Evolutionary conservation across 1,140 invertebrate genomes (phyloP).

Genomic region (Trichoplusia ni): DNA sequence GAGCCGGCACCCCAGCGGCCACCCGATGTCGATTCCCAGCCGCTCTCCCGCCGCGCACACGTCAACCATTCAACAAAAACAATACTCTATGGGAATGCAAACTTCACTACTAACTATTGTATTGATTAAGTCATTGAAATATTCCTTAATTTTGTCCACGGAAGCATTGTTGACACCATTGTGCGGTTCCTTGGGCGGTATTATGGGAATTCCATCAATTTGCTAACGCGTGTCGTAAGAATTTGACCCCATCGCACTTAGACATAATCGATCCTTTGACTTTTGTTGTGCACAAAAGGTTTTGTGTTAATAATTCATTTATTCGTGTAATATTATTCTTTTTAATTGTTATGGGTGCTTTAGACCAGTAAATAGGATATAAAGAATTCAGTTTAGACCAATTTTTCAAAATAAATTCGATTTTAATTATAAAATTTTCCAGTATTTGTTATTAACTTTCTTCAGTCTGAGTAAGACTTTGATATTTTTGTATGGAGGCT

Average conservation of each 20-base stretch:
- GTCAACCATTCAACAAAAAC: constrained; percentile 64
- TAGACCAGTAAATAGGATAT: too few species aligned
- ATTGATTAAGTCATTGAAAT: constrained; percentile 78
- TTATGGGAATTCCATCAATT: constrained; percentile 77
- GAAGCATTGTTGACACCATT: constrained; percentile 53
- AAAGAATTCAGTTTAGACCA: too few species aligned
- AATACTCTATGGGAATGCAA: constrained; percentile 74
- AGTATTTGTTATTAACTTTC: too few species aligned
- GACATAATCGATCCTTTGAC: constrained; percentile 62
- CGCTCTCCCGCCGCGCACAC: constrained; percentile 52
- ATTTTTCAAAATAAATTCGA: too few species aligned
- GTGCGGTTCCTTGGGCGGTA: constrained; percentile 62
- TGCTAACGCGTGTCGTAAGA: constrained; percentile 66
- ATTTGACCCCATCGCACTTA: constrained; percentile 57
- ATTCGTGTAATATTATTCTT: constrained; percentile 54
- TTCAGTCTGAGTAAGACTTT: too few species aligned
- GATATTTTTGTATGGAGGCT: too few species aligned
- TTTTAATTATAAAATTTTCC: neutral
- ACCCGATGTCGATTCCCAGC: constrained; percentile 71
- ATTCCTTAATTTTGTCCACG: constrained; percentile 58
- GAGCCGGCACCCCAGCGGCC: constrained; percentile 55
- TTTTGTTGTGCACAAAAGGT: constrained; percentile 61
- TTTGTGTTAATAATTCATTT: constrained; percentile 71
- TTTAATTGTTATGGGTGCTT: constrained; percentile 67
- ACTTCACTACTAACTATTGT: constrained; percentile 66